Percentiles rank a stretch among this genome's conserved stretches.
Conservation (phyloP, 1,140 invertebrate genomes). For the Drosophila elegans region DNA sequence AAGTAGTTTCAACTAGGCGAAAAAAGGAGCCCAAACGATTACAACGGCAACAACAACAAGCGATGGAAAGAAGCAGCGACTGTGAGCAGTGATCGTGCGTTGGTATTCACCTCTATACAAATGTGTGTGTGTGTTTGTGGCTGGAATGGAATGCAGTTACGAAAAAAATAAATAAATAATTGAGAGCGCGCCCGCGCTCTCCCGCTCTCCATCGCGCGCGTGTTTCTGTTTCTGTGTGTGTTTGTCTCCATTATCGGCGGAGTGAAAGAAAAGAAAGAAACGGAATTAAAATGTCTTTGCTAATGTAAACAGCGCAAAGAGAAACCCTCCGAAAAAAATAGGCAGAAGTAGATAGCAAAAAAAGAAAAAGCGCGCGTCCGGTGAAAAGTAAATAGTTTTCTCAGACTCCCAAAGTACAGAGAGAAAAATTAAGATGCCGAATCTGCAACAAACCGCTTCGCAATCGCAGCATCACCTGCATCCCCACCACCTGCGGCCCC, state of each 20-base stretch:
- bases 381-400: conserved; percentile 60
- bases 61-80: conserved; percentile 41
- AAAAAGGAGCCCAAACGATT: conserved; percentile 39
- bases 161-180: conserved; percentile 77
- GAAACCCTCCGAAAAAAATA: conserved; percentile 53
- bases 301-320: conserved; percentile 72
- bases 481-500: conserved; percentile 55
- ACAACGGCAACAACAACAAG: conserved; percentile 51
- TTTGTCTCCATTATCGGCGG: conserved; percentile 50
- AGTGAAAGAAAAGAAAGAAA: conserved; percentile 40
- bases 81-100: conserved; percentile 49
- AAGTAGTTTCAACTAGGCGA: conserved; percentile 75
- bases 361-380: conserved; percentile 65
- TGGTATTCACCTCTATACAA: conserved; percentile 3
- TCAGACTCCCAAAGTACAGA: conserved; percentile 27
- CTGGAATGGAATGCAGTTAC: conserved; percentile 82
- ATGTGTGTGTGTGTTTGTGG: conserved; percentile 57
- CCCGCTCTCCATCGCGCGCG: conserved; percentile 40
- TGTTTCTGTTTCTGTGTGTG: conserved; percentile 3
- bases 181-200: conserved; percentile 70
- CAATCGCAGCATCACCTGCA: conserved; percentile 64
- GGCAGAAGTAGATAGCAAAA: conserved; percentile 29
- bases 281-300: conserved; percentile 43
- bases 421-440: conserved; percentile 63
- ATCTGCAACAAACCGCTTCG: conserved; percentile 61